Base-by-base conservation (phyloP, 2,888 invertebrate species). In the Priocnemis perturbator region DNA sequence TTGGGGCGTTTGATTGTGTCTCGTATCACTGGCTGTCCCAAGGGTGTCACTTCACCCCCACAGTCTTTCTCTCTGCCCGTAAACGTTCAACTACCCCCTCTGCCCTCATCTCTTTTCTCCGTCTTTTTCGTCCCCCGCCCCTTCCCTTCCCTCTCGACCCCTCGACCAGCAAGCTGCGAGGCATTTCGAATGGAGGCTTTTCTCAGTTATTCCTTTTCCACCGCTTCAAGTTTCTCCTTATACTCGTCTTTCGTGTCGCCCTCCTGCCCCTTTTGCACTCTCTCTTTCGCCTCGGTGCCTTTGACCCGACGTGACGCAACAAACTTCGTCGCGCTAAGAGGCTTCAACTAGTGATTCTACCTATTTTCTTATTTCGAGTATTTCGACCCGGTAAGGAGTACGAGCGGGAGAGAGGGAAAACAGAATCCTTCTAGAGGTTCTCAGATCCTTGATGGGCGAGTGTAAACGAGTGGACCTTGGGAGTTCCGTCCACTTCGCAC, bases 141-240 rank as follows among this genome's bases (percentile, higher is more conserved):
- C 64, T 65, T 61, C 66, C 64, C 60, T 53, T 47, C 59, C 67
- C 68, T 61, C 67, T 72, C 64, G 66, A 59, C 67, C 64, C 61
- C 57, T 57, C 37, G 72, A 62, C 71, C 55, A 72, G 64, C 53
- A 74, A 71, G 55, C n/a, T n/a, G n/a, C 52, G 52, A 64, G 73
- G 66, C 77, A 69, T 77, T 73, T 71, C 71, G 75, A 81, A 77
- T 57, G 66, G 62, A 71, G 69, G 58, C 67, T 77, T 72, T 64
- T 64, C 67, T 58, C 73, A 56, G 69, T 75, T 73, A 61, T 68
- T 71, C 59, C 73, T 67, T 74, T 65, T 63, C 60, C 67, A 48
- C 56, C 60, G 60, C 48, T 73, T 50, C 69, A 60, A 73, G 44
- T 45, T 23, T 53, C 23, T 17, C 37, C 37, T 37, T 37, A 11